Percentiles rank a stretch among this genome's conserved stretches.
Conservation (phyloP, 1,140 invertebrate genomes). For the Sipha flava region DNA sequence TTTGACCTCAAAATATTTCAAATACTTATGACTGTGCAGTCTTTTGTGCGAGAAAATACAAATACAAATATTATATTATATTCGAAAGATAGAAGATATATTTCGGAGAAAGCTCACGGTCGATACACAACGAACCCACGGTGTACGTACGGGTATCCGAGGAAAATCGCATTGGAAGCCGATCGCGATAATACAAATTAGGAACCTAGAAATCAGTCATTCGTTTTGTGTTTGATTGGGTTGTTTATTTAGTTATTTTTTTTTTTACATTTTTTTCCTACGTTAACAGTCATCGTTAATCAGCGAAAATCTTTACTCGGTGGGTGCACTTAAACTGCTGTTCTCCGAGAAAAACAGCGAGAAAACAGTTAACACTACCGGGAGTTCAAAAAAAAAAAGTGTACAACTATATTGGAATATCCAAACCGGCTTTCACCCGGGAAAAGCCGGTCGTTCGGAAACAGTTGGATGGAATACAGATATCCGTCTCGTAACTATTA, state of each 20-base stretch:
- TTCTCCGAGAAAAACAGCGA: neutral
- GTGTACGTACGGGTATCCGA: neutral
- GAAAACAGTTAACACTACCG: neutral
- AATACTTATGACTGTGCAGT: neutral
- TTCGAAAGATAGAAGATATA: neutral
- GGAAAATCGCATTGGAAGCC: neutral
- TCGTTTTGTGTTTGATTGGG: neutral
- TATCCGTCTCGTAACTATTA: neutral
- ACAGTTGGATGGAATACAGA: neutral
- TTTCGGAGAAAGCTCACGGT: neutral
- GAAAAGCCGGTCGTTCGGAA: slow-evolving; percentile 14
- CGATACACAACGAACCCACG: neutral
- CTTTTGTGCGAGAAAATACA: neutral
- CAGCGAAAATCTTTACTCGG: neutral
- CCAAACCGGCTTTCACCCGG: slow-evolving; percentile 25
- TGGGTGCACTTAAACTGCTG: neutral
- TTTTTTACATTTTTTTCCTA: neutral
- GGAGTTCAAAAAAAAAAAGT: neutral
- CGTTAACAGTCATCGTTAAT: neutral
- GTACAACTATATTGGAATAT: neutral
- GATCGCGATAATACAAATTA: neutral
- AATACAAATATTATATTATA: neutral
- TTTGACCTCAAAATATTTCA: slow-evolving; percentile 7
- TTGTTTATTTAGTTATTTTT: neutral
- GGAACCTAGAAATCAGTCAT: neutral